Percentiles rank a stretch among this genome's conserved stretches.
phyloP scores from a whole-genome alignment of 2,113 vertebrate genomes.

The Myxocyprinus asiaticus region DNA sequence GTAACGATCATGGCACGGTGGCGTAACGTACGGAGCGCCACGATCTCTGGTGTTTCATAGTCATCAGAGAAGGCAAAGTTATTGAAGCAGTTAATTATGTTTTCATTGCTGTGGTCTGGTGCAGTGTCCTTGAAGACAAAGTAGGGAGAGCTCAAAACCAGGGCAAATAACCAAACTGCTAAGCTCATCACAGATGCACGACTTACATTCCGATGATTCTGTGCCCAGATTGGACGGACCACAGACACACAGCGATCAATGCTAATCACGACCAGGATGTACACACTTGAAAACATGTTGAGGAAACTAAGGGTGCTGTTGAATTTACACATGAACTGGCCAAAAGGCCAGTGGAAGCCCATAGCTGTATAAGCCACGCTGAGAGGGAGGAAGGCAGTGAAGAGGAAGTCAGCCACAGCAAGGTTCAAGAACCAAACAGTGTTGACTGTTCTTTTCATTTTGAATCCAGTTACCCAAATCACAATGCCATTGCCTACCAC shows the following conservation, averaged over 20 bases:
- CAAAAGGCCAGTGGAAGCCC: slow-evolving; percentile 83
- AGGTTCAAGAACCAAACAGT: slow-evolving; percentile 83
- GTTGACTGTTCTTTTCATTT: slow-evolving; percentile 83
- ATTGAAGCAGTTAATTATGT: slow-evolving; percentile 71
- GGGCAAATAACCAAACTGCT: slow-evolving; percentile 78
- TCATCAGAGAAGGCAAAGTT: slow-evolving; percentile 71
- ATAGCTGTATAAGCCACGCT: slow-evolving; percentile 73
- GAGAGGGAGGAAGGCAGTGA: slow-evolving; percentile 80
- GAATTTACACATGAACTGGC: slow-evolving; percentile 80
- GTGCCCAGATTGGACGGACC: slow-evolving; percentile 80
- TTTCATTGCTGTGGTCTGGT: slow-evolving; percentile 52
- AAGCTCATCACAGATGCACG: slow-evolving; percentile 72
- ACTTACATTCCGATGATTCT: slow-evolving; percentile 77
- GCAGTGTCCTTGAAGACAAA: slow-evolving; percentile 72
- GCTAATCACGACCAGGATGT: slow-evolving; percentile 82
- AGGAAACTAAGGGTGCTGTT: slow-evolving; percentile 74
- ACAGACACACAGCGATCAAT: slow-evolving; percentile 82
- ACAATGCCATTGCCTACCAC: slow-evolving; percentile 83
- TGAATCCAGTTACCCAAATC: slow-evolving; percentile 86
- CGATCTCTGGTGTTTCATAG: slow-evolving; percentile 48
- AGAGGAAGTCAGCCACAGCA: slow-evolving; percentile 84
- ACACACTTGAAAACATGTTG: slow-evolving; percentile 84
- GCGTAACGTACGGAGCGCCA: slow-evolving; percentile 61
- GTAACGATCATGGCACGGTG: slow-evolving; percentile 76
- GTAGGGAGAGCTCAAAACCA: slow-evolving; percentile 76